A percentile compares a stretch with the other conserved stretches of the same genome.
phyloP scores from a whole-genome alignment of 2,113 vertebrate genomes.

The Tetraodon nigroviridis region DNA sequence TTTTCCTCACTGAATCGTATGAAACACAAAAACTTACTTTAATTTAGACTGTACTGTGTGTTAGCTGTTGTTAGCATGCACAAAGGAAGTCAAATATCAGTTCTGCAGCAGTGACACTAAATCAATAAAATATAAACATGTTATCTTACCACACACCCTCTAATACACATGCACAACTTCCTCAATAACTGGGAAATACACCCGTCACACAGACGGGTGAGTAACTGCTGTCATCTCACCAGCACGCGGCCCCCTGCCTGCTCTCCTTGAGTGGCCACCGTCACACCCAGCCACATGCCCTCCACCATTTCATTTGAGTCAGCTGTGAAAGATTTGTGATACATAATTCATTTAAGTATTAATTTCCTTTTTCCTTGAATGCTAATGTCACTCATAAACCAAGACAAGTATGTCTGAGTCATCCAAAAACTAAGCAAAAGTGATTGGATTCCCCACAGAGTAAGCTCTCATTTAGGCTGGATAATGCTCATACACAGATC shows the following conservation, averaged over 20 bases:
- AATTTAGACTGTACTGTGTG: neutral
- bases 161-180: neutral
- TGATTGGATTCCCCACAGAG: constrained; percentile 3
- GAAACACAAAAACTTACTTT: neutral
- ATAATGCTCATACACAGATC: constrained; percentile 38
- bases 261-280: constrained; percentile 83
- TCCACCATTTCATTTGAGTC: constrained; percentile 80
- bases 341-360: no score
- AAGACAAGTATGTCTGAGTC: no score
- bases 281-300: constrained; percentile 96
- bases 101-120: neutral
- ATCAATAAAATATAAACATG: neutral
- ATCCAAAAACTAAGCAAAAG: neutral
- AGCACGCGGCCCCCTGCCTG: constrained; percentile 72
- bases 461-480: constrained; percentile 12
- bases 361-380: no score
- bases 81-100: neutral
- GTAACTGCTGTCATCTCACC: constrained; percentile 75
- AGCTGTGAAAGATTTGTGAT: constrained; percentile 60
- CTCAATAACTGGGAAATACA: neutral
- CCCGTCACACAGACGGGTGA: constrained; percentile 6
- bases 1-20: neutral
- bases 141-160: constrained; percentile 58
- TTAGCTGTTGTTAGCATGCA: neutral
- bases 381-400: no score